Base-by-base conservation (phyloP, 2,113 vertebrate species). In the Muscicapa adusta region DNA sequence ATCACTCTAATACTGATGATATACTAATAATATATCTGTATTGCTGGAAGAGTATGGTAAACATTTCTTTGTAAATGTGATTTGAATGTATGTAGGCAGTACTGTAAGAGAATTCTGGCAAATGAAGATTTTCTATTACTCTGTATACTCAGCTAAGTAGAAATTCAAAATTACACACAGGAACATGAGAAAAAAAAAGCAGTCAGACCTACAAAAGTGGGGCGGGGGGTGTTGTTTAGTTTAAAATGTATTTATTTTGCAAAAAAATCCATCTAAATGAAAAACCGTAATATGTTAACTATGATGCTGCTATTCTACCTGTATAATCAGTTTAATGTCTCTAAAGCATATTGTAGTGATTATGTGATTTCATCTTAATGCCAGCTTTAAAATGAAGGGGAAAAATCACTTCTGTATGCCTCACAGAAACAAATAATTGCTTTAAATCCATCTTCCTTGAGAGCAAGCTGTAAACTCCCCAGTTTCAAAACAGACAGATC, bases 391-490 rank as follows among this genome's bases (percentile, higher is more conserved):
- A 95, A 91, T 36, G 10, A 94, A 75, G 36, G 56, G 23, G 14
- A 8, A 91, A 94, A 92, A 85, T 60, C 18, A 84, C 42, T 73
- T 88, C 26, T 89, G 40, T 40, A 62, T 71, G 63, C 85, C 56
- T 93, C 72, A 80, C 43, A 87, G 60, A 94, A 93, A 88, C 29
- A 76, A 88, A 36, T 85, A 93, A 93, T 75, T 88, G 61, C 58
- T 80, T 81, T 90, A 94, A 92, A 86, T 84, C 68, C 33, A 34
- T 96, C 87, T 93, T 94, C 42, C 91, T 74, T 91, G 67, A 93
- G 81, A 95, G 61, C 66, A 43, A 70, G 50, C 33, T 91, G 74
- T 48, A 94, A 80, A 91, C 50, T 62, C 76, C 70, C 65, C 57
- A 33, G 66, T 88, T 96, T 91, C 34, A 76, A 85, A 94, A 91